Conservation (phyloP, 1,140 invertebrate species). For the Paralvinella palmiformis region DNA sequence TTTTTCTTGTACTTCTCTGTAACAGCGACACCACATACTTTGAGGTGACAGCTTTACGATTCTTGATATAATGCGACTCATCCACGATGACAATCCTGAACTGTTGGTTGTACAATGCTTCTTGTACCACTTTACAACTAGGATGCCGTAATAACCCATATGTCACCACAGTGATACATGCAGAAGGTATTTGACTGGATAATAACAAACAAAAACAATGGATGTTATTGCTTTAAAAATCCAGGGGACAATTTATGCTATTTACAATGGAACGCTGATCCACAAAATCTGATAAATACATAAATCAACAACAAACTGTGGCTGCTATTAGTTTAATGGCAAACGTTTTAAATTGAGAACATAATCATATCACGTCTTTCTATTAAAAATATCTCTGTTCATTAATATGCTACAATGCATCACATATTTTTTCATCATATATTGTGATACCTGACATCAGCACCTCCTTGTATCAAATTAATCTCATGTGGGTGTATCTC, state of each 20-base stretch:
- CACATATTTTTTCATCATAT: no score
- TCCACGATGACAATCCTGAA: constrained; percentile 47
- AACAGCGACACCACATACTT: constrained; percentile 62
- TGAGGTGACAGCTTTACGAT: constrained; percentile 70
- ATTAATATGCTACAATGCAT: no score
- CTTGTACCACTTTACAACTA: constrained; percentile 27
- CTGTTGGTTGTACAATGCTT: constrained; percentile 34
- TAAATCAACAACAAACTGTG: no score
- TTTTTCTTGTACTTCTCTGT: constrained; percentile 58
- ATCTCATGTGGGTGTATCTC: constrained; percentile 41
- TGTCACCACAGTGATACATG: constrained; percentile 35
- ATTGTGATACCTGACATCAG: constrained; percentile 41
- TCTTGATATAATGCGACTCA: constrained; percentile 68
- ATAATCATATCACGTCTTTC: no score
- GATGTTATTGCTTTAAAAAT: no score
- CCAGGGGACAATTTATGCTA: no score
- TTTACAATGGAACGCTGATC: no score
- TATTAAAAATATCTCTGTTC: no score
- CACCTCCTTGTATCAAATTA: constrained; percentile 37
- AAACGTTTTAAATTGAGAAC: not conserved
- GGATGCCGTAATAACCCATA: constrained; percentile 36
- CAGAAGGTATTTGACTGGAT: constrained; percentile 34
- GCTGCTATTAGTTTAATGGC: no score
- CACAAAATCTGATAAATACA: no score
- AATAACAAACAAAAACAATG: no score